phyloP scores from a whole-genome alignment of 2,113 vertebrate genomes.

The Tylochromis polylepis region DNA sequence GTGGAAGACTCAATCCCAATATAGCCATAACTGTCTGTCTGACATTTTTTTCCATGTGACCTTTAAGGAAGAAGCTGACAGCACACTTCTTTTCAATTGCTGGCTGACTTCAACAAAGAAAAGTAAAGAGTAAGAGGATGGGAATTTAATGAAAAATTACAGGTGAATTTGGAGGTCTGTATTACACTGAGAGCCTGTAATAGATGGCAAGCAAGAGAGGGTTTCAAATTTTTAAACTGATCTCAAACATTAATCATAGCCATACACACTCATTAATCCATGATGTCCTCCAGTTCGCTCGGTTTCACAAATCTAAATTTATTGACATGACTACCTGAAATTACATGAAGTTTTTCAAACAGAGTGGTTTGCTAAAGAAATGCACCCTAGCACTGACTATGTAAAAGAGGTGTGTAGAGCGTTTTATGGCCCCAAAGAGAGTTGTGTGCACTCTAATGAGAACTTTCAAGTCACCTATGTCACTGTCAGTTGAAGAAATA shows the following conservation, averaged over 20 bases:
- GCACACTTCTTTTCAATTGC: slow-evolving; percentile 42
- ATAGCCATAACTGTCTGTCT: slow-evolving; percentile 48
- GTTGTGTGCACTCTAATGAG: not conserved
- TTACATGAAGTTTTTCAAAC: not conserved
- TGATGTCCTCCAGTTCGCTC: not conserved
- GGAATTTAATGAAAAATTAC: slow-evolving; percentile 46
- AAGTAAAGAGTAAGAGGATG: slow-evolving; percentile 52
- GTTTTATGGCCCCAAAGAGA: not conserved
- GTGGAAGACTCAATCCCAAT: slow-evolving; percentile 38
- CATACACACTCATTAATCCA: not conserved
- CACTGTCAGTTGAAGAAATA: not conserved
- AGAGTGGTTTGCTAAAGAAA: not conserved
- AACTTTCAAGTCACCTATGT: not conserved
- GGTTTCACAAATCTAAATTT: not conserved
- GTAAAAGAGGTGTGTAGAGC: not conserved
- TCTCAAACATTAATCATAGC: not conserved
- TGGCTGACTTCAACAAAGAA: slow-evolving; percentile 36
- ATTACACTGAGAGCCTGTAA: not conserved
- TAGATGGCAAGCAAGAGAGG: not conserved
- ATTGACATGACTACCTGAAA: not conserved
- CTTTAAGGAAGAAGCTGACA: slow-evolving; percentile 67
- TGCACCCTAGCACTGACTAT: not conserved
- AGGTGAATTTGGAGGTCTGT: slow-evolving; percentile 1
- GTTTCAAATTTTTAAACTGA: not conserved
- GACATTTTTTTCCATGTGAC: slow-evolving; percentile 47